These are phyloP conservation scores for Trematomus loennbergii DNA, from an alignment of 2,113 vertebrate species.

Conservation along the genomic window DNA sequence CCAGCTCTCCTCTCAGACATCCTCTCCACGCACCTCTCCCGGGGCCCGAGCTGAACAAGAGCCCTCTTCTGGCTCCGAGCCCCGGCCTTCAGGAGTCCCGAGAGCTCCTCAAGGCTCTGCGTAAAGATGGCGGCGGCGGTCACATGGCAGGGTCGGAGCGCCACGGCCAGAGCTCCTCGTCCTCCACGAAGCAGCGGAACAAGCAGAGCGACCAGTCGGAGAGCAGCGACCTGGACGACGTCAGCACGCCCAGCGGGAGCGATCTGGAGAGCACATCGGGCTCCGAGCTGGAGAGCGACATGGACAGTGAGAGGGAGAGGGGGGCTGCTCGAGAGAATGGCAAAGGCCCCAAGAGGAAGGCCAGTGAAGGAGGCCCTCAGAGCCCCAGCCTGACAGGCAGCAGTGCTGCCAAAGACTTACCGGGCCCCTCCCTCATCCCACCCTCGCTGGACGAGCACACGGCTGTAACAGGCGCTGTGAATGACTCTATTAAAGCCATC, in stretches of 20 bases:
- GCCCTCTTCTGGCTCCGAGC: conserved; percentile 92
- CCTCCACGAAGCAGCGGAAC: conserved; percentile 83
- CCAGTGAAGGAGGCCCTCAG: conserved; percentile 86
- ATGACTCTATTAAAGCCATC: conserved; percentile 99
- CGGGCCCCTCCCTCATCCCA: conserved; percentile 90
- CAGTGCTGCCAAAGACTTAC: conserved; percentile 91
- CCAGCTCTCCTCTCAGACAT: conserved; percentile 90
- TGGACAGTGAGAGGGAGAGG: conserved; percentile 98
- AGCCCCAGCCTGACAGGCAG: conserved; percentile 88
- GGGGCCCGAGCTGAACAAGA: conserved; percentile 89
- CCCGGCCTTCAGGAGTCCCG: conserved; percentile 91
- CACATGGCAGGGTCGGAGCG: conserved; percentile 85
- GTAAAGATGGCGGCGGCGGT: conserved; percentile 87
- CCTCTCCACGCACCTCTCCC: conserved; percentile 81
- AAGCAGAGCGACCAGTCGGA: conserved; percentile 99
- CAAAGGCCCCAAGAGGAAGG: conserved; percentile 95
- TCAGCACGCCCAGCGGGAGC: conserved; percentile 99
- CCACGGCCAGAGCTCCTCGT: conserved; percentile 85
- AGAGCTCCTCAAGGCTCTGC: conserved; percentile 94
- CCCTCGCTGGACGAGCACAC: conserved; percentile 96
- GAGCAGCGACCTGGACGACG: conserved; percentile 98
- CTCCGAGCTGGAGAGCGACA: conserved; percentile 98
- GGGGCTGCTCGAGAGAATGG: conserved; percentile 94
- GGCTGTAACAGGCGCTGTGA: conserved; percentile 97
- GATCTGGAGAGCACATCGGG: conserved; percentile 98